Conservation (phyloP, 2,797 vertebrate species). For the Semotilus atromaculatus region DNA sequence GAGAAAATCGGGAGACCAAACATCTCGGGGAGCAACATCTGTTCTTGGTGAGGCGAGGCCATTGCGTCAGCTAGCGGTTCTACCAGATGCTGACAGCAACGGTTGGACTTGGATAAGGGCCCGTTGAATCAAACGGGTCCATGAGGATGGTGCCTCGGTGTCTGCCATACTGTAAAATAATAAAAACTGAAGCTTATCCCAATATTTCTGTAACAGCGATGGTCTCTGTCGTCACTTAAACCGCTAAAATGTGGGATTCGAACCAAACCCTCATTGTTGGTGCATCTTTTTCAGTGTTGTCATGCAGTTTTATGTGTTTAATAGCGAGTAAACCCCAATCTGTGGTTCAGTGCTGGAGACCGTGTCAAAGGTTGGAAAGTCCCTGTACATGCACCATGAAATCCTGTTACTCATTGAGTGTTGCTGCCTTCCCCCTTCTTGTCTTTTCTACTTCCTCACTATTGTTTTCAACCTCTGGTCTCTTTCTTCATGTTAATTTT, state of each 20-base stretch:
- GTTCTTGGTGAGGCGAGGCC: slow-evolving; percentile 60
- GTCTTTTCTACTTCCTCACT: slow-evolving; percentile 16
- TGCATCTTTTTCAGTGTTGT: slow-evolving; percentile 35
- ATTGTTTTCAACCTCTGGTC: slow-evolving; percentile 4
- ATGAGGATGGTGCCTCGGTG: slow-evolving; percentile 62
- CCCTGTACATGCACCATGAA: slow-evolving; percentile 25
- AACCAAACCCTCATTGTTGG: slow-evolving; percentile 39
- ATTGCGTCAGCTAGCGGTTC: slow-evolving; percentile 70
- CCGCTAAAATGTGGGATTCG: slow-evolving; percentile 13
- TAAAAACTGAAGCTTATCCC: slow-evolving; percentile 27
- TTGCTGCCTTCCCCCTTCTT: slow-evolving; percentile 2
- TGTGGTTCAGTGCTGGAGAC: slow-evolving; percentile 10
- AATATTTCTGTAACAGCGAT: slow-evolving; percentile 15
- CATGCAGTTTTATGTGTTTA: slow-evolving; percentile 37
- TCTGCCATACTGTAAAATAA: slow-evolving; percentile 64
- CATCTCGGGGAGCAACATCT: slow-evolving; percentile 59
- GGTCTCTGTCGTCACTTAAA: slow-evolving; percentile 19
- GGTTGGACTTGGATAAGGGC: slow-evolving; percentile 67
- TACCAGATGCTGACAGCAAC: slow-evolving; percentile 71
- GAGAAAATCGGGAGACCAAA: slow-evolving; percentile 56
- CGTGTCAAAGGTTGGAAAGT: slow-evolving; percentile 35
- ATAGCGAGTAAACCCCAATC: slow-evolving; percentile 22
- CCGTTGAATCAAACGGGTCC: slow-evolving; percentile 58
- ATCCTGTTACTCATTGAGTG: slow-evolving; percentile 10
- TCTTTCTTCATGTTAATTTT: not conserved